Evolutionary conservation across 1,140 invertebrate genomes (phyloP), one percentile per base, ranked within the genome.

Genomic region (Tigriopus japonicus): DNA sequence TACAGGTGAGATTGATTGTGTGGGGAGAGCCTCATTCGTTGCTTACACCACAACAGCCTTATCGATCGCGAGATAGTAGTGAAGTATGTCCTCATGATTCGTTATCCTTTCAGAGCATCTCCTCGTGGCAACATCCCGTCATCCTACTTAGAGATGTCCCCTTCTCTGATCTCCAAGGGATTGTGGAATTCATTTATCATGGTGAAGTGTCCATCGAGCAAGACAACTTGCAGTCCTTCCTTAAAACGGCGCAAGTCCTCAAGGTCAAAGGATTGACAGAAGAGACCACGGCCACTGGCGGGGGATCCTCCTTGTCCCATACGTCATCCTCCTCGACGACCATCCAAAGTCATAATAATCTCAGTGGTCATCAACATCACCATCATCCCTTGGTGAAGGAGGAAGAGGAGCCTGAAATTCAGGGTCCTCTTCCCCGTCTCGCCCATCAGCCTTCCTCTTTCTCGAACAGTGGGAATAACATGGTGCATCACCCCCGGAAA

Each of bases 191-290:
- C 59, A 69, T 72, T 56, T 72, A 71, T 63, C 65, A 87, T 73
- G 88, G 88, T 66, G 88, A 92, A 74, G 87, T 92, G 65, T 90
- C 87, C 80, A 86, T 92, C 66, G 85, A 89, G 73, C 87, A 91
- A 71, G 87, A 86, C 74, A 86, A 90, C 74, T 77, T 93, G 68
- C 85, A 85, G 67, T 84, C 85, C 65, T 79, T 93, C 66, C 79
- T 93, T 64, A 90, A 89, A 74, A 91, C 87, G 67, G 89, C 89
- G 65, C 87, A 91, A 76, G 89, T 86, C 71, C 79, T 93, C 45
- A 87, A 91, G 74, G 83, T 86, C 60, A 87, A 89, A 75, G 87
- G 88, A 68, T 76, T 93, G 68, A 86, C 87, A 71, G 87, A 91
- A 75, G 89, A 65, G 28, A 35, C 28, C 28, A 35, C 28, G 28